A percentile compares a stretch with the other conserved stretches of the same genome.
phyloP scores from a whole-genome alignment of 2,797 vertebrate genomes.

The Scolopax rusticola region DNA sequence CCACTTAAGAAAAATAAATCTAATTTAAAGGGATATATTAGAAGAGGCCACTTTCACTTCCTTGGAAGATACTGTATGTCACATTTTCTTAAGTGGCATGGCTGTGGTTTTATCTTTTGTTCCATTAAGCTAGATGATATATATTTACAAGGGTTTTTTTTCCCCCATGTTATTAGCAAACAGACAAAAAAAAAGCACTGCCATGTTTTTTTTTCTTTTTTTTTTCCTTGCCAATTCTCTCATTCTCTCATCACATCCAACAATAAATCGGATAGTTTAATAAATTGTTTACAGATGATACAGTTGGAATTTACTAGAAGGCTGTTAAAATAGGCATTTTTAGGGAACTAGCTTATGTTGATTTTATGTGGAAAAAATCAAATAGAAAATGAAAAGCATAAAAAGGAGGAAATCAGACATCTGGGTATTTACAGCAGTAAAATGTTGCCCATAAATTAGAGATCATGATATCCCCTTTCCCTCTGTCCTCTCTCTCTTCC shows the following conservation, averaged over 20 bases:
- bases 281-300: slow-evolving; percentile 27
- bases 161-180: not conserved
- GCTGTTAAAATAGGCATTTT: not conserved
- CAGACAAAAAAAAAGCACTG: not conserved
- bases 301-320: not conserved
- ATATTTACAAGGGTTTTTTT: not conserved
- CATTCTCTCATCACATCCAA: not conserved
- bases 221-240: not conserved
- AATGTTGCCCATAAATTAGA: slow-evolving; percentile 43
- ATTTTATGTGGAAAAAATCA: not conserved
- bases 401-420: slow-evolving; percentile 24
- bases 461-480: slow-evolving; percentile 28
- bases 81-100: not conserved
- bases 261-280: not conserved
- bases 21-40: not conserved
- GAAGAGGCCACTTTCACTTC: not conserved
- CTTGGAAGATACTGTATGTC: not conserved
- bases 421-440: slow-evolving; percentile 9
- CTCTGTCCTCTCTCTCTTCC: not conserved
- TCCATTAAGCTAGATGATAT: not conserved
- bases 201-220: rapidly evolving
- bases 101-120: not conserved
- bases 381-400: not conserved
- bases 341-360: not conserved
- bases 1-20: not conserved